Conservation (phyloP, 2,888 invertebrate species). For the Cryptus armator region DNA sequence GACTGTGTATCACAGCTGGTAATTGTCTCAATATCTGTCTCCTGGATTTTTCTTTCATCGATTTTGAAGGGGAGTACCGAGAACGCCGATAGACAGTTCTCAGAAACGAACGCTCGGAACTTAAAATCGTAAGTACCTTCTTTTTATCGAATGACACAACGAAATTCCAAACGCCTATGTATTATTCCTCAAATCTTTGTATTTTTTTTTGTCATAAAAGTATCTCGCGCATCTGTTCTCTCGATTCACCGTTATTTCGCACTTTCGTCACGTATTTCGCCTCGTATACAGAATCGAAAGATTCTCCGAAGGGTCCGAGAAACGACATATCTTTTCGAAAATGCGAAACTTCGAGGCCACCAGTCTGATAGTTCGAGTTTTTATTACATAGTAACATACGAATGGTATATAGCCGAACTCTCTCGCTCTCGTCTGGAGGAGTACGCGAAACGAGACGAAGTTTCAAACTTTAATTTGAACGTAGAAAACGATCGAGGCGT, state of each 20-base stretch:
- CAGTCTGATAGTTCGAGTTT: slow-evolving; percentile 19
- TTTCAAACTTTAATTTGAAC: slow-evolving; percentile 33
- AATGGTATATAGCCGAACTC: neutral
- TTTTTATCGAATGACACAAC: slow-evolving; percentile 3
- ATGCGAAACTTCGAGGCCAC: slow-evolving; percentile 38
- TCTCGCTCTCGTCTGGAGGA: neutral
- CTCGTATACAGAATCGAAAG: neutral
- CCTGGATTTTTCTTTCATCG: slow-evolving; percentile 29
- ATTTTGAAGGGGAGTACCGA: neutral
- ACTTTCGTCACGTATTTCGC: neutral
- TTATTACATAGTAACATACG: slow-evolving; percentile 17
- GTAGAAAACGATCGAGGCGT: neutral
- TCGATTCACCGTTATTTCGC: slow-evolving; percentile 4
- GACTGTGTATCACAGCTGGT: slow-evolving; percentile 43
- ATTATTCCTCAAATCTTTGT: neutral
- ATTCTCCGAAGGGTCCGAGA: neutral
- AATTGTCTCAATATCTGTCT: slow-evolving; percentile 58
- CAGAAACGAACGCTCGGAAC: neutral
- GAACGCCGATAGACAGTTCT: neutral
- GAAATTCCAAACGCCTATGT: neutral
- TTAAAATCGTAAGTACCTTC: neutral
- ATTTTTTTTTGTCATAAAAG: neutral
- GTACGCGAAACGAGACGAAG: slow-evolving; percentile 39
- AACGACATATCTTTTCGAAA: slow-evolving; percentile 42
- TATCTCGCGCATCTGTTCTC: slow-evolving; percentile 7